phyloP scores from a whole-genome alignment of 23 tunicate species.

The Styela clava region DNA sequence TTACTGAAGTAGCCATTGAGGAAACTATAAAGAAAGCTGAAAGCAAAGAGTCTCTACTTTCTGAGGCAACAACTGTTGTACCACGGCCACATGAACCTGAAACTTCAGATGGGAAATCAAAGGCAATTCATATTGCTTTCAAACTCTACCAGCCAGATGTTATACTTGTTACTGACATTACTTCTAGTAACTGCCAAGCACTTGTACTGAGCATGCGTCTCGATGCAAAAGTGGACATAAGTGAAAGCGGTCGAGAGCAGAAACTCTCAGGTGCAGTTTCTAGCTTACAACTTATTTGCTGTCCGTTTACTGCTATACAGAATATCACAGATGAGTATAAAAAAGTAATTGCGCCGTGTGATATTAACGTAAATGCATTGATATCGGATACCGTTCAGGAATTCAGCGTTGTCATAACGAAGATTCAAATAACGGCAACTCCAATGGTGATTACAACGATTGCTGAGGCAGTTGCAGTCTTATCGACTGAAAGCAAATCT shows the following conservation, averaged over 20 bases:
- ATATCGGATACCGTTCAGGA: conserved; percentile 43
- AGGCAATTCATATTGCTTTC: conserved; percentile 33
- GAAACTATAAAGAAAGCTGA: not conserved
- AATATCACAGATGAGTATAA: conserved; percentile 26
- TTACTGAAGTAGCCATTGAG: not conserved
- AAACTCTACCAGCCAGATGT: conserved; percentile 61
- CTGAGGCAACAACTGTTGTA: not conserved
- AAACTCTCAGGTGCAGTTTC: conserved; percentile 31
- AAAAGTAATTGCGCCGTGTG: conserved; percentile 61
- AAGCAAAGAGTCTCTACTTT: not conserved
- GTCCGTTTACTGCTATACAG: conserved; percentile 33
- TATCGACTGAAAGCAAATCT: conserved; percentile 31
- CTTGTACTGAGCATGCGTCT: conserved; percentile 50
- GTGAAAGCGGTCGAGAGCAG: conserved; percentile 37
- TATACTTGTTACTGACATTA: conserved; percentile 57
- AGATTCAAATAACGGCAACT: conserved; percentile 56
- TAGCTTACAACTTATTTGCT: conserved; percentile 29
- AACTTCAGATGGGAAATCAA: conserved; percentile 32
- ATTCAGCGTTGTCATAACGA: conserved; percentile 35
- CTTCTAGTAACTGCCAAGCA: conserved; percentile 47
- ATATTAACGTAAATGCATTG: conserved; percentile 32
- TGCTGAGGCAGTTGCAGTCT: conserved; percentile 46
- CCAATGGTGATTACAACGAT: conserved; percentile 59
- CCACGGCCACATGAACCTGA: not conserved
- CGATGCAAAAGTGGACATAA: conserved; percentile 30